Evolutionary conservation across 1,140 invertebrate species (phyloP).

Genomic region (Laupala kohalensis): DNA sequence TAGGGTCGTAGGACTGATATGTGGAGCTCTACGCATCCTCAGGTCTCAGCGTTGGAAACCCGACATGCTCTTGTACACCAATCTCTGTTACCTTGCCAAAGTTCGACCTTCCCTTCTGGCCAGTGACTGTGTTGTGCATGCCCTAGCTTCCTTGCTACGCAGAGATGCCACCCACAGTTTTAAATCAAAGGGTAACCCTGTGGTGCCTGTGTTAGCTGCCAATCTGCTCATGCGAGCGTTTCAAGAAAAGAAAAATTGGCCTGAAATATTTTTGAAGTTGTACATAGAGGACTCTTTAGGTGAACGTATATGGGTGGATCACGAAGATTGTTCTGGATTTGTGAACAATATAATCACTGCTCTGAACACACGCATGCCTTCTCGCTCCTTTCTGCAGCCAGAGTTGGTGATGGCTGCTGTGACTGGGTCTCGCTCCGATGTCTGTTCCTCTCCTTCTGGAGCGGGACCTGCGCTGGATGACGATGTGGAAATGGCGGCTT

Average conservation of each 20-base stretch:
- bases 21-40: constrained; percentile 50
- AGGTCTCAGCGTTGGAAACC: constrained; percentile 60
- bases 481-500: constrained; percentile 23
- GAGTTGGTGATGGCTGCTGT: constrained; percentile 37
- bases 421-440: constrained; percentile 4
- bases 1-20: constrained; percentile 36
- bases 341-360: constrained; percentile 85
- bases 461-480: constrained; percentile 37
- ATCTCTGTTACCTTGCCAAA: constrained; percentile 70
- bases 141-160: constrained; percentile 68
- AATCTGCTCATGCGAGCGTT: constrained; percentile 75
- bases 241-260: constrained; percentile 62
- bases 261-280: constrained; percentile 63
- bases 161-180: constrained; percentile 54
- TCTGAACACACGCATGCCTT: constrained; percentile 69
- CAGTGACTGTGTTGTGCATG: constrained; percentile 65
- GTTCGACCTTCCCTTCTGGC: constrained; percentile 62
- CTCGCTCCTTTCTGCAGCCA: constrained; percentile 41
- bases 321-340: constrained; percentile 78
- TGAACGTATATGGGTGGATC: constrained; percentile 86
- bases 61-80: constrained; percentile 62
- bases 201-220: constrained; percentile 71
- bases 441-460: constrained; percentile 30
- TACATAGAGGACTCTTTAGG: constrained; percentile 90
- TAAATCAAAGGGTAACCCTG: constrained; percentile 61